A percentile compares a stretch with the other conserved stretches of the same genome.
phyloP scores from a whole-genome alignment of 1,140 invertebrate species.

The Lamellibrachia luymesi region DNA sequence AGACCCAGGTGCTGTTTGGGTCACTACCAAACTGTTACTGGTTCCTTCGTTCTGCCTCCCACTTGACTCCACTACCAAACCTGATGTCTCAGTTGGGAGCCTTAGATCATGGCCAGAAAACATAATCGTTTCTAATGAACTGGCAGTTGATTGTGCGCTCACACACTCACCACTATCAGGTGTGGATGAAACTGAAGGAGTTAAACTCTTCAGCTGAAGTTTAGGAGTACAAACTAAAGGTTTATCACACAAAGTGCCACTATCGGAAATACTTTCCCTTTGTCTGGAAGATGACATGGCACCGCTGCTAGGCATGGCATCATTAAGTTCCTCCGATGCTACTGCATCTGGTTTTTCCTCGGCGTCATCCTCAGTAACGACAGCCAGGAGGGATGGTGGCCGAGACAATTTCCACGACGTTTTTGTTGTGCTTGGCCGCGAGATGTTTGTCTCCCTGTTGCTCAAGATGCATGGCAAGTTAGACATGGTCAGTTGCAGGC shows the following conservation, averaged over 20 bases:
- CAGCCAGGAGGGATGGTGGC: neutral
- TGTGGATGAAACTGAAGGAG: neutral
- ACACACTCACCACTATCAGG: neutral
- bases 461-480: neutral
- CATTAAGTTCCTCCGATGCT: neutral
- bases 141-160: neutral
- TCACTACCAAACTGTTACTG: too few species aligned
- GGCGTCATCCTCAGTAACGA: neutral
- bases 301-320: neutral
- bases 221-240: neutral
- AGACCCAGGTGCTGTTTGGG: neutral
- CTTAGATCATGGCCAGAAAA: neutral
- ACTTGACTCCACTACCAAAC: neutral
- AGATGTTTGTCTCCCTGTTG: neutral
- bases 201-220: neutral
- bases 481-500: neutral
- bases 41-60: neutral
- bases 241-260: too few species aligned
- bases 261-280: neutral
- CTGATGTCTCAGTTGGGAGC: neutral
- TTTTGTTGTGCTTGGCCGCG: neutral
- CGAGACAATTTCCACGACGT: neutral
- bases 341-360: neutral
- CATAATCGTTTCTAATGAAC: neutral
- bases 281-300: neutral